Base-by-base conservation (phyloP, 2,888 invertebrate genomes). In the Enchytraeus crypticus region DNA sequence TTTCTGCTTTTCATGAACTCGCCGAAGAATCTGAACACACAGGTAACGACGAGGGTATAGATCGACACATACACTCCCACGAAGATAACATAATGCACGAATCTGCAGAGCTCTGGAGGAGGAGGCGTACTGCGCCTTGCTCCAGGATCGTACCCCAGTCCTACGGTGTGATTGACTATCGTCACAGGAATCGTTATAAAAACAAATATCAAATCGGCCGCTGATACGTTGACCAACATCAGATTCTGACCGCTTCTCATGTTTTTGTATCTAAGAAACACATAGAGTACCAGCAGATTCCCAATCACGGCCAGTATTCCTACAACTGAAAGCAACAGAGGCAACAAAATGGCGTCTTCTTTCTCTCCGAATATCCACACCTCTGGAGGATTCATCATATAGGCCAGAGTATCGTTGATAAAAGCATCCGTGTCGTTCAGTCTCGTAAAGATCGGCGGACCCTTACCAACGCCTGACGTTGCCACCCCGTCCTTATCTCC, bases 41-140 rank as follows among this genome's bases (percentile, higher is more conserved):
- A 69, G 29, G 62, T 49, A 14, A 66, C 67, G 46, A 69, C 69
- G 26, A 69, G 58, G 23, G 64, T 66, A 65, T 69, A 69, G 46
- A 67, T 62, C 27, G 59, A 38, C 33, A 69, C 69, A 57, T 69
- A 67, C 21, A 66, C 63, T n/a, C 61, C 64, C 33, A 69, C 69
- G 51, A 66, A 66, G 49, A 67, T 64, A 47, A 66, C 51, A 61
- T 69, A 69, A 46, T 69, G 66, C 27, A 66, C 64, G 43, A 64
- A 49, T 23, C 63, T 59, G 54, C 65, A 65, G 23, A 65, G 23
- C n/a, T 30, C 47, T 11, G 53, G 30, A 21, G 45, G 54, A 3
- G 56, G 57, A n/a, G 54, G 53, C 23, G n/a, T 32, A 5, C 45
- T 43, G 26, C 33, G 43, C 11, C 32, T 33, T 14, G 32, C 26